phyloP scores from a whole-genome alignment of 2,113 vertebrate genomes.

The Lampris incognitus region DNA sequence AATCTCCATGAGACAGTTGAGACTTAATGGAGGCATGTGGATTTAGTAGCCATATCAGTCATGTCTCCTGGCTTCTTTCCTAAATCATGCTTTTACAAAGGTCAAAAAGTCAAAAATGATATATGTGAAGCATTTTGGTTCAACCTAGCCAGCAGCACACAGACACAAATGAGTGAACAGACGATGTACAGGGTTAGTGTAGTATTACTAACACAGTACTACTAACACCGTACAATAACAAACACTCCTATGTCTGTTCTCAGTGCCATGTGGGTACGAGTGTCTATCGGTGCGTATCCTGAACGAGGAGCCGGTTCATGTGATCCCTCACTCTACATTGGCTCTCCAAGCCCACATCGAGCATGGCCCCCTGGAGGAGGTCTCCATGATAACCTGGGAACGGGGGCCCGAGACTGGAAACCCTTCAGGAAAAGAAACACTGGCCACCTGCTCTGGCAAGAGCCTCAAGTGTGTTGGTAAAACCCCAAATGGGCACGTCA shows the following conservation, averaged over 20 bases:
- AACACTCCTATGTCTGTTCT: conserved; percentile 23
- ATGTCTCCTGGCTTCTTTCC: background rate
- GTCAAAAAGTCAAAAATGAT: conserved; percentile 29
- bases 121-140: conserved; percentile 2
- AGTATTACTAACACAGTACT: too few relatives aligned
- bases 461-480: conserved; percentile 42
- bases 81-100: conserved; percentile 6
- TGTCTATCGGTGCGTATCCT: conserved; percentile 69
- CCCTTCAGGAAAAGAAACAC: background rate
- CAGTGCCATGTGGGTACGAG: conserved; percentile 58
- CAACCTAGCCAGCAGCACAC: background rate
- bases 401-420: conserved; percentile 44
- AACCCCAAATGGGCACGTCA: conserved; percentile 21
- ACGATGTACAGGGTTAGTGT: too few relatives aligned
- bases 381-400: conserved; percentile 74
- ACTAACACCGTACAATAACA: background rate
- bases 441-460: conserved; percentile 68
- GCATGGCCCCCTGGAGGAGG: conserved; percentile 26
- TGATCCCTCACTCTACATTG: conserved; percentile 61
- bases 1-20: too few relatives aligned
- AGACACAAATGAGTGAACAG: background rate
- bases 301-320: conserved; percentile 58
- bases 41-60: too few relatives aligned
- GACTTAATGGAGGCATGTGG: too few relatives aligned
- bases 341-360: conserved; percentile 66